phyloP scores from a whole-genome alignment of 2,888 invertebrate species.

The Trichogramma evanescens region DNA sequence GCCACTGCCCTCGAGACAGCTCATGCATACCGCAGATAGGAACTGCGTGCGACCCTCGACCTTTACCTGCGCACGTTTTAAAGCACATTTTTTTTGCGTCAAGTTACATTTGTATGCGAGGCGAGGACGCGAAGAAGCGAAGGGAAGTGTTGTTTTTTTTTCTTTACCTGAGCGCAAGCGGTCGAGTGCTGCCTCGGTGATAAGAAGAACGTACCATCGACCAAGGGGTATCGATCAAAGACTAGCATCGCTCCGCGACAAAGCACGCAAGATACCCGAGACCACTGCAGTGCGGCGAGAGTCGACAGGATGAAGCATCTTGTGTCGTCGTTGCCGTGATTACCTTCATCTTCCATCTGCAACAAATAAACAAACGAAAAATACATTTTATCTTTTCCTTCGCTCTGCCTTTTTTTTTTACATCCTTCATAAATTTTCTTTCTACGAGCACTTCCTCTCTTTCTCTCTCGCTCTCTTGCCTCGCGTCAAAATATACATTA shows the following conservation, averaged over 20 bases:
- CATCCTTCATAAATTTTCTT: neutral
- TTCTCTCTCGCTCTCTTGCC: neutral
- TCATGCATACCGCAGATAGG: conserved; percentile 91
- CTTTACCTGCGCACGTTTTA: conserved; percentile 61
- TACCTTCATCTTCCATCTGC: conserved; percentile 96
- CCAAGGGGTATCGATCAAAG: conserved; percentile 93
- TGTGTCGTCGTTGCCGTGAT: conserved; percentile 97
- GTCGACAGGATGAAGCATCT: conserved; percentile 92
- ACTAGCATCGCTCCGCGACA: conserved; percentile 86
- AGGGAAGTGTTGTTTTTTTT: neutral
- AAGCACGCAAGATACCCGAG: conserved; percentile 76
- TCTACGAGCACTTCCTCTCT: no score
- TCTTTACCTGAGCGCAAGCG: conserved; percentile 75
- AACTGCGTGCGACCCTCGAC: conserved; percentile 85
- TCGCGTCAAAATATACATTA: neutral
- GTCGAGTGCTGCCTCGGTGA: conserved; percentile 87
- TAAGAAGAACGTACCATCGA: conserved; percentile 96
- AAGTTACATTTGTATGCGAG: neutral
- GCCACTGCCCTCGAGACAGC: conserved; percentile 75
- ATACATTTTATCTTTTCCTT: neutral
- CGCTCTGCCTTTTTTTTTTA: conserved; percentile 1
- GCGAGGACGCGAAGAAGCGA: neutral
- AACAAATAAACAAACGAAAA: conserved; percentile 39
- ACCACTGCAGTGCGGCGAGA: conserved; percentile 83
- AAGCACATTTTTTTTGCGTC: no score